Conservation (phyloP, 1,140 invertebrate genomes). For the Drosophila aff. region DNA sequence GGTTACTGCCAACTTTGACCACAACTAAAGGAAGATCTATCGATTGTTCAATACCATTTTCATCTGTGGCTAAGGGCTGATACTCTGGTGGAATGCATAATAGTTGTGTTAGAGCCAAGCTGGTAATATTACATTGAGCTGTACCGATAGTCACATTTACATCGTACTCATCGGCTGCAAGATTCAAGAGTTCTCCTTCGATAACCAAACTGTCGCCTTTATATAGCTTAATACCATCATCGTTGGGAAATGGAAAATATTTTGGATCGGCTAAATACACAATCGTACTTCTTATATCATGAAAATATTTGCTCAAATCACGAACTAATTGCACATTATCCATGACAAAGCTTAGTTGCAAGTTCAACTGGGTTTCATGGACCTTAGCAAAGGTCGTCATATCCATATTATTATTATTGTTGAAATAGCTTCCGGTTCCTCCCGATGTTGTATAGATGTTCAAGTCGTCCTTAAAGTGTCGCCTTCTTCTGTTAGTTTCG, state of each 20-base stretch:
- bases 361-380: conserved; percentile 87
- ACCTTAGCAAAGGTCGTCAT: conserved; percentile 74
- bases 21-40: conserved; percentile 94
- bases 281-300: conserved; percentile 91
- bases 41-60: conserved; percentile 91
- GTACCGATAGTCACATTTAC: conserved; percentile 97
- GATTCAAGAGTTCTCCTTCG: conserved; percentile 96
- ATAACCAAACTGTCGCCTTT: conserved; percentile 98
- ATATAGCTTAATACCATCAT: conserved; percentile 92
- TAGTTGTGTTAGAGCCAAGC: conserved; percentile 93
- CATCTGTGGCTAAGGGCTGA: conserved; percentile 94
- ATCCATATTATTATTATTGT: conserved; percentile 47
- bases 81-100: conserved; percentile 95
- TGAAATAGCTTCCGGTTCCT: conserved; percentile 46
- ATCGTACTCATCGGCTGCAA: conserved; percentile 96
- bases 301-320: conserved; percentile 95
- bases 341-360: conserved; percentile 97
- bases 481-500: conserved; percentile 24
- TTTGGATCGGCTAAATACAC: conserved; percentile 96
- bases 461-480: conserved; percentile 39
- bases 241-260: conserved; percentile 93
- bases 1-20: conserved; percentile 93
- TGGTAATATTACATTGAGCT: conserved; percentile 95
- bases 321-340: conserved; percentile 95
- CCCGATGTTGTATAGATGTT: conserved; percentile 51